Evolutionary conservation across 2,797 vertebrate genomes (phyloP).

Genomic region (Arctocebus calabarensis): DNA sequence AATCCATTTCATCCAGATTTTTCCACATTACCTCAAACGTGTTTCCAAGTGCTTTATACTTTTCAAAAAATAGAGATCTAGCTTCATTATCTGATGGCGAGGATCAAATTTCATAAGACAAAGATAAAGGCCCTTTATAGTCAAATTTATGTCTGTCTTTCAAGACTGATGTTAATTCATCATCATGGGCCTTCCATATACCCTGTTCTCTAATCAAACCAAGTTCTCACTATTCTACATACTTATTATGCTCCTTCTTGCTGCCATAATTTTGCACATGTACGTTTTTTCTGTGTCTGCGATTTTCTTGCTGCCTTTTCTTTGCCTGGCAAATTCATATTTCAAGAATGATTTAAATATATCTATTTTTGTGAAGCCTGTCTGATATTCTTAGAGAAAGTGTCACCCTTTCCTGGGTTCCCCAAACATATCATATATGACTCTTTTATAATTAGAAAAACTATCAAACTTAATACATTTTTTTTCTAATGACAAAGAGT

Average conservation of each 20-base stretch:
- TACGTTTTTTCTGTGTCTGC: neutral
- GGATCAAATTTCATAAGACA: slow-evolving; percentile 13
- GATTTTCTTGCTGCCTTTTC: neutral
- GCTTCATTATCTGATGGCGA: neutral
- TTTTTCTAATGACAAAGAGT: neutral
- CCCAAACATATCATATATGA: neutral
- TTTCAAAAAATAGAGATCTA: neutral
- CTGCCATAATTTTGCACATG: neutral
- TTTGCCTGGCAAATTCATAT: neutral
- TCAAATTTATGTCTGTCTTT: slow-evolving; percentile 2
- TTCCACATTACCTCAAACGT: neutral
- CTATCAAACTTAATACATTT: neutral
- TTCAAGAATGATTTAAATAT: slow-evolving; percentile 38
- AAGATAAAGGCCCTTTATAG: neutral
- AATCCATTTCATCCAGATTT: neutral
- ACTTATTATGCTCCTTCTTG: neutral
- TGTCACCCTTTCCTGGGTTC: neutral
- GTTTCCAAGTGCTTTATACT: neutral
- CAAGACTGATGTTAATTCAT: slow-evolving; percentile 13
- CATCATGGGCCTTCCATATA: neutral
- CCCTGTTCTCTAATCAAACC: neutral
- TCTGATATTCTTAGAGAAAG: neutral
- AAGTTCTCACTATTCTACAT: neutral
- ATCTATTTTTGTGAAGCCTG: neutral
- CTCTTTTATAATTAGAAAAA: slow-evolving; percentile 2